A percentile compares a stretch with the other conserved stretches of the same genome.
phyloP scores from a whole-genome alignment of 2,888 invertebrate genomes.

The Eretmocerus hayati region DNA sequence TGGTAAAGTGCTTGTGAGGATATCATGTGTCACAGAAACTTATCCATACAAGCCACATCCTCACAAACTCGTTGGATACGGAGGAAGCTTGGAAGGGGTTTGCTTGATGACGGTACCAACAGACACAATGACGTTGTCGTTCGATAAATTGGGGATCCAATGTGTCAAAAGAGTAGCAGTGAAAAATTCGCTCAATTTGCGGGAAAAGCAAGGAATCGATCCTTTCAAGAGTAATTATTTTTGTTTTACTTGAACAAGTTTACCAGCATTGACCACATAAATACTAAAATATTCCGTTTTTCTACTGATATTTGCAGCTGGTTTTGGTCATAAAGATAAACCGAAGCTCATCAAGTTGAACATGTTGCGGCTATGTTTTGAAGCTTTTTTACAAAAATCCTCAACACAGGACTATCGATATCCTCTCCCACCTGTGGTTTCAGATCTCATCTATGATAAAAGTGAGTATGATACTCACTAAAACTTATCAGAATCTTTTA shows the following conservation, averaged over 20 bases:
- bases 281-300: not conserved
- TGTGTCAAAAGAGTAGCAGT: conserved; percentile 95
- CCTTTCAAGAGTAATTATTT: conserved; percentile 79
- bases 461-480: too few species aligned
- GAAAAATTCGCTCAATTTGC: conserved; percentile 68
- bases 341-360: conserved; percentile 89
- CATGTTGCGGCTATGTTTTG: conserved; percentile 89
- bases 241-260: too few species aligned
- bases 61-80: conserved; percentile 91
- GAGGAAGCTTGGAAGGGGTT: conserved; percentile 90
- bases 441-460: conserved; percentile 91
- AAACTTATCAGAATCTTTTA: too few species aligned
- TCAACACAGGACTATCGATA: conserved; percentile 61
- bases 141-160: conserved; percentile 92
- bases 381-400: conserved; percentile 77
- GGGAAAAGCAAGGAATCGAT: conserved; percentile 84
- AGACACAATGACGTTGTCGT: conserved; percentile 72
- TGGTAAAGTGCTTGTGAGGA: conserved; percentile 82
- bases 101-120: conserved; percentile 68
- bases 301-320: conserved; percentile 56
- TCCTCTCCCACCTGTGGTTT: conserved; percentile 72
- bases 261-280: too few species aligned
- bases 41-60: conserved; percentile 80
- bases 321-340: conserved; percentile 75
- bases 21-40: conserved; percentile 92